phyloP scores from a whole-genome alignment of 2,888 invertebrate species.

The Eupithecia pulchellata region DNA sequence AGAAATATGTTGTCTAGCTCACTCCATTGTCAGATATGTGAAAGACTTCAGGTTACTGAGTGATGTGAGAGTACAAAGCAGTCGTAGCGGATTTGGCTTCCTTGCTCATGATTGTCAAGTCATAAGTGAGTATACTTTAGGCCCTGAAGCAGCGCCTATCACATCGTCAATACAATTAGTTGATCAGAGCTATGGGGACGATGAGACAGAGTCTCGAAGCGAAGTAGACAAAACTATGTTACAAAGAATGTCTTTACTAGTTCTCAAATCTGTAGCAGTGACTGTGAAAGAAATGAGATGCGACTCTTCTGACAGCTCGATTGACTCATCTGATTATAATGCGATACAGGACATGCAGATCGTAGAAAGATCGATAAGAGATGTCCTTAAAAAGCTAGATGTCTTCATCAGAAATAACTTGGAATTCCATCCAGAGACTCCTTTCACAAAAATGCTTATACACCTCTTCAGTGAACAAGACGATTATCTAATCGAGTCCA shows the following conservation, averaged over 20 bases:
- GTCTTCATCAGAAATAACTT: constrained; percentile 91
- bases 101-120: constrained; percentile 76
- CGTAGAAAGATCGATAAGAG: constrained; percentile 93
- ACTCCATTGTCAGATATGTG: constrained; percentile 93
- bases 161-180: constrained; percentile 75
- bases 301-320: constrained; percentile 93
- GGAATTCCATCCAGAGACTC: constrained; percentile 94
- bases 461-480: constrained; percentile 96
- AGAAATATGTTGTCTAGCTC: constrained; percentile 94
- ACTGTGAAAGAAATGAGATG: constrained; percentile 95
- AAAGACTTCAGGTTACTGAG: constrained; percentile 92
- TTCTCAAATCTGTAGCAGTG: constrained; percentile 94
- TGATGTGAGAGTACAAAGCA: constrained; percentile 76
- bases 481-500: constrained; percentile 95
- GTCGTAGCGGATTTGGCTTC: constrained; percentile 78
- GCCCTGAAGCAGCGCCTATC: constrained; percentile 66
- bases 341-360: constrained; percentile 95
- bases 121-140: constrained; percentile 69
- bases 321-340: constrained; percentile 93
- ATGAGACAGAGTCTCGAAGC: constrained; percentile 73
- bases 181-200: constrained; percentile 78
- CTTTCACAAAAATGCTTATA: constrained; percentile 94
- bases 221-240: constrained; percentile 91
- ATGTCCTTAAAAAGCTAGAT: constrained; percentile 93
- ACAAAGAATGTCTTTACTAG: constrained; percentile 94